Base-by-base conservation (phyloP, 2,113 vertebrate genomes). In the Octodon degus region DNA sequence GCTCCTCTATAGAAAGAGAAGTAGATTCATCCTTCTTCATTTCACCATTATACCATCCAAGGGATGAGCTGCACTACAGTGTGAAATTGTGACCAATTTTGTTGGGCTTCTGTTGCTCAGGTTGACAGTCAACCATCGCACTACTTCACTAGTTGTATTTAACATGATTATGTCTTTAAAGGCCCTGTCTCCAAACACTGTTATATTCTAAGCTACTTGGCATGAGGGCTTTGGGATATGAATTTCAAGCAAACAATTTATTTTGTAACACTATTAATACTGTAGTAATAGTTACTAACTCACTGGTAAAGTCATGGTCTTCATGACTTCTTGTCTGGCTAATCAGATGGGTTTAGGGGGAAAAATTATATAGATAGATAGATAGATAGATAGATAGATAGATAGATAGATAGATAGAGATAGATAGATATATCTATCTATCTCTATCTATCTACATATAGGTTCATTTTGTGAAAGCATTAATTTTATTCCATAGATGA, bases 321-420 rank as follows among this genome's bases (percentile, higher is more conserved):
- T 5, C 9, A 53, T 87, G 76, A 62, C 50, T 96, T 87, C 30
- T 82, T 82, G 7, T 86, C 43, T 79, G 74, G 55, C 67, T 79
- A 81, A 84, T 92, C 24, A 83, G 67, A 25, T 89, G 13, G 65
- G 53, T 63, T 68, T 93, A n/a, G n/a, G n/a, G n/a, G n/a, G n/a
- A n/a, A n/a, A n/a, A n/a, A n/a, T n/a, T n/a, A n/a, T n/a, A n/a
- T n/a, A n/a, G n/a, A n/a, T n/a, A n/a, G n/a, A n/a, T n/a, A n/a
- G n/a, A n/a, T n/a, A n/a, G n/a, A n/a, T n/a, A n/a, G n/a, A n/a
- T n/a, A n/a, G n/a, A n/a, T n/a, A n/a, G n/a, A n/a, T n/a, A n/a
- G n/a, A n/a, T n/a, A n/a, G n/a, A n/a, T n/a, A n/a, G n/a, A n/a
- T n/a, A n/a, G n/a, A n/a, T n/a, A n/a, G n/a, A n/a, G n/a, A n/a